A percentile compares a stretch with the other conserved stretches of the same genome.
Conservation (phyloP, 2,888 invertebrate species). For the Monopis laevigella region DNA sequence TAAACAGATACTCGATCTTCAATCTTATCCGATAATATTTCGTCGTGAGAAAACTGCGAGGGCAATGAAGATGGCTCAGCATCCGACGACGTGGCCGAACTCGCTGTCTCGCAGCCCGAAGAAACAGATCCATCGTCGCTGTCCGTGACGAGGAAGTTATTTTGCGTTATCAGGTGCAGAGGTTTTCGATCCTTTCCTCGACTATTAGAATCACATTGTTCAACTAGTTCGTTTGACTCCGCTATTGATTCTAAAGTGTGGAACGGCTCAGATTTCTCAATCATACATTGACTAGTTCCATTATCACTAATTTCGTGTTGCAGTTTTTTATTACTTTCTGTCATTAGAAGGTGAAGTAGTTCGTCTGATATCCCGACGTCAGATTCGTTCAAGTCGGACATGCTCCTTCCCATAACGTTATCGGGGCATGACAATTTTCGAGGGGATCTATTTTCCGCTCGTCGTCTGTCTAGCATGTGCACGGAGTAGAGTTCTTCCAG, state of each 20-base stretch:
- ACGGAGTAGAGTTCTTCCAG: slow-evolving; percentile 60
- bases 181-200: slow-evolving; percentile 30
- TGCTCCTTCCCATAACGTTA: slow-evolving; percentile 42
- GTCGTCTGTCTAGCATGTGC: slow-evolving; percentile 67
- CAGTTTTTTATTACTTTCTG: slow-evolving; percentile 34
- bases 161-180: slow-evolving; percentile 35
- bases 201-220: slow-evolving; percentile 21
- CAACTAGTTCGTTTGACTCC: slow-evolving; percentile 42
- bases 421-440: slow-evolving; percentile 57
- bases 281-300: slow-evolving; percentile 37
- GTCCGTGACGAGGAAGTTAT: slow-evolving; percentile 69
- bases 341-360: slow-evolving; percentile 37
- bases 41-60: slow-evolving; percentile 49
- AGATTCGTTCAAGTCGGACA: slow-evolving; percentile 32
- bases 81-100: slow-evolving; percentile 73
- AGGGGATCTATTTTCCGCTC: slow-evolving; percentile 49
- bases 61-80: slow-evolving; percentile 60
- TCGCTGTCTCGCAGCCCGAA: slow-evolving; percentile 83
- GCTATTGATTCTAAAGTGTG: slow-evolving; percentile 42
- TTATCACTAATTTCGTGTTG: slow-evolving; percentile 26
- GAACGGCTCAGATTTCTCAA: slow-evolving; percentile 31
- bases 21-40: slow-evolving; percentile 39
- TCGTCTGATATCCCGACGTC: slow-evolving; percentile 35
- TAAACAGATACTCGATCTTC: slow-evolving; percentile 39
- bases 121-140: slow-evolving; percentile 81